Conservation (phyloP, 2,888 invertebrate species). For the Eumerus sabulonum region DNA sequence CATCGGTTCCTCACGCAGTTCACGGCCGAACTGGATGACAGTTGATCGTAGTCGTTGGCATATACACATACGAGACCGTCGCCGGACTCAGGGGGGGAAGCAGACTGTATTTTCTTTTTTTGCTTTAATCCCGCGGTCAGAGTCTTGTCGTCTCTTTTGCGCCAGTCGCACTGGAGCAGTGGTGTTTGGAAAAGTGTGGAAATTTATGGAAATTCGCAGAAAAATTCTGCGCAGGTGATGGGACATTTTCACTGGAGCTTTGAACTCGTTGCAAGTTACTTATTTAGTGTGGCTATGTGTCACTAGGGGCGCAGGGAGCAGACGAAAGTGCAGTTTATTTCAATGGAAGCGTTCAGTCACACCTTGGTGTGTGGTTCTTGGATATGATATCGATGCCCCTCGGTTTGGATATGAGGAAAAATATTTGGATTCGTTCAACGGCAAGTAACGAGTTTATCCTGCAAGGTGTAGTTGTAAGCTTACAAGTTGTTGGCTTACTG, state of each 20-base stretch:
- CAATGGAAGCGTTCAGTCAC: too few relatives aligned
- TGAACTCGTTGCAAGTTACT: too few relatives aligned
- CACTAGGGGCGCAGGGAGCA: too few relatives aligned
- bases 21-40: slow-evolving; percentile 69
- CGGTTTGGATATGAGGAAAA: too few relatives aligned
- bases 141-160: slow-evolving; percentile 57
- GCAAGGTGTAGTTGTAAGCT: too few relatives aligned
- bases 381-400: too few relatives aligned
- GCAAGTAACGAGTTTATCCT: too few relatives aligned
- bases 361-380: too few relatives aligned
- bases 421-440: too few relatives aligned
- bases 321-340: too few relatives aligned
- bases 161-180: slow-evolving; percentile 44
- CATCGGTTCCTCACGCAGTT: slow-evolving; percentile 69
- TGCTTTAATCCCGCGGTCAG: slow-evolving; percentile 9
- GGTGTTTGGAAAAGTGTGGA: slow-evolving; percentile 44
- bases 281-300: too few relatives aligned
- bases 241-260: slow-evolving; percentile 25
- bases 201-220: slow-evolving; percentile 13
- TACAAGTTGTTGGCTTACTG: too few relatives aligned
- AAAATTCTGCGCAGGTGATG: slow-evolving; percentile 49
- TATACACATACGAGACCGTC: slow-evolving; percentile 46
- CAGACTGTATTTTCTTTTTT: slow-evolving; percentile 15
- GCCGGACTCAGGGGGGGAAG: slow-evolving; percentile 22
- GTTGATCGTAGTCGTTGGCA: slow-evolving; percentile 42